These are phyloP conservation scores for Campopleginae sp. DNA, from an alignment of 2,888 invertebrate genomes.

Conservation along the genomic window DNA sequence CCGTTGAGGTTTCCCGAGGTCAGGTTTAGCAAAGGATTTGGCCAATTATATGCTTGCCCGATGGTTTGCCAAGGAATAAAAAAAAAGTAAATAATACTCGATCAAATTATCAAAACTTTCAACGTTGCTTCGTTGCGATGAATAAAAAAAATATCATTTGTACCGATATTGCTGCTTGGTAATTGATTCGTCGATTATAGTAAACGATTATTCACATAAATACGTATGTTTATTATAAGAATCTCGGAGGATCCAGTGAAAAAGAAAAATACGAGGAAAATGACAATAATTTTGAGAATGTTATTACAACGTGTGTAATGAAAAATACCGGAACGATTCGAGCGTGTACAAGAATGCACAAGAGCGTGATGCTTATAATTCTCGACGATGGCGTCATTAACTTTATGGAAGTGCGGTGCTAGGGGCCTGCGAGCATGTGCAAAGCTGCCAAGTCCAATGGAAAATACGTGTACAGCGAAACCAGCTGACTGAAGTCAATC, in stretches of 20 bases:
- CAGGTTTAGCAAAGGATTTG: not conserved
- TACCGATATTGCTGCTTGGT: not conserved
- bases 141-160: not conserved
- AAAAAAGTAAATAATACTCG: not conserved
- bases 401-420: slow-evolving; percentile 65
- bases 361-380: slow-evolving; percentile 76
- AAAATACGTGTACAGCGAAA: slow-evolving; percentile 33
- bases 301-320: slow-evolving; percentile 77
- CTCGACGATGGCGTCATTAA: slow-evolving; percentile 76
- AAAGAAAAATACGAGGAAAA: slow-evolving; percentile 13
- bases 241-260: not conserved
- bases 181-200: not conserved
- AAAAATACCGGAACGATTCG: slow-evolving; percentile 78
- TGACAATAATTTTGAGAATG: slow-evolving; percentile 69
- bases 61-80: not conserved
- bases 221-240: not conserved
- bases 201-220: not conserved
- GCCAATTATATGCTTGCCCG: not conserved
- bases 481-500: slow-evolving; percentile 31
- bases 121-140: not conserved
- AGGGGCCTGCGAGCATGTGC: slow-evolving; percentile 48
- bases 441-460: slow-evolving; percentile 25
- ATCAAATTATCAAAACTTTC: not conserved
- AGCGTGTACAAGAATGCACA: slow-evolving; percentile 75
- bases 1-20: not conserved